Base-by-base conservation (phyloP, 2,113 vertebrate genomes). In the Aphyosemion australe region DNA sequence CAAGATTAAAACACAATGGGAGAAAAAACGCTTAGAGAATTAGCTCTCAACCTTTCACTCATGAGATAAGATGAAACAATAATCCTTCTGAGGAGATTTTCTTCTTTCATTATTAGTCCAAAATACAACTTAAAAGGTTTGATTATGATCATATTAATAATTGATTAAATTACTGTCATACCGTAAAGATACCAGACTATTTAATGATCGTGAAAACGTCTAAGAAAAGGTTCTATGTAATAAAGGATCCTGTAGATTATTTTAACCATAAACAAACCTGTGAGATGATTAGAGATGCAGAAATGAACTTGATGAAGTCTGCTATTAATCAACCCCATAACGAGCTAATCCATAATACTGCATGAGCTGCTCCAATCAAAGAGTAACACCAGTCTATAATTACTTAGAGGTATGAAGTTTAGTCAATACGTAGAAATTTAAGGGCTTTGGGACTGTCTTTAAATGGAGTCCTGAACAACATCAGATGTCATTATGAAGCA, bases 1-100 rank as follows among this genome's bases (percentile, higher is more conserved):
- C 75, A 54, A 56, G 56, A 63, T 76, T 72, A 65, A 54, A 50
- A 58, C 59, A 76, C 68, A 77, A 77, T 51, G 7, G 43, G 31
- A 11, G 2, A 16, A 10, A 49, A 32, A 54, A 18, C 67, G 43
- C 57, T 69, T 34, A 52, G 45, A 32, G 18, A 72, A 70, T 71
- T 34, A 61, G 10, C 41, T 63, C 51, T 41, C 19, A 62, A 51
- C 32, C 32, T 34, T 21, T 52, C 31, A 49, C 34, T 58, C 43
- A 43, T 18, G 54, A 51, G 43, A 71, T 65, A 48, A 62, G 48
- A 77, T 74, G n/a, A 78, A 78, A 63, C 60, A 26, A 26, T 26
- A 5, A 26, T 26, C 68, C 45, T 64, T 41, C 42, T 26, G 13
- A 63, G 43, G 74, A 58, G 37, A 66, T 31, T 3, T 45, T 31